phyloP scores from a whole-genome alignment of 1,140 invertebrate species.

The Procambarus virginalis region DNA sequence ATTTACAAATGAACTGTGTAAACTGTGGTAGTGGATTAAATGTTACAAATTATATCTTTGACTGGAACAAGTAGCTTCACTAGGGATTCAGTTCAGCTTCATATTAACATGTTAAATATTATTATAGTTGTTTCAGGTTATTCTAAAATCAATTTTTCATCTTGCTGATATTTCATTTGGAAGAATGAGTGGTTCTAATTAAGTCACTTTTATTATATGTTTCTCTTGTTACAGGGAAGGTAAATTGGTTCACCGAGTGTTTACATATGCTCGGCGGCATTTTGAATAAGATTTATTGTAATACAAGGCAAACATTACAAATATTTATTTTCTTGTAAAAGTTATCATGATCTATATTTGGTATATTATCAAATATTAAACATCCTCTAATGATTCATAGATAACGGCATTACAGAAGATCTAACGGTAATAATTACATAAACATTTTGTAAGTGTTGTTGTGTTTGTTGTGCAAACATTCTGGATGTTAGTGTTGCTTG shows the following conservation, averaged over 20 bases:
- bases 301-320: neutral
- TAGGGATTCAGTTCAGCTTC: neutral
- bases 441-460: neutral
- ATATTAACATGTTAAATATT: neutral
- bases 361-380: neutral
- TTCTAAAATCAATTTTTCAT: neutral
- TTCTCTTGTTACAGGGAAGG: neutral
- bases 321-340: neutral
- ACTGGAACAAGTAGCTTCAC: neutral
- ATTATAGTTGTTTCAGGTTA: neutral
- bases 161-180: neutral
- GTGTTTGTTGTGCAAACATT: neutral
- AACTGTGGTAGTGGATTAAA: neutral
- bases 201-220: neutral
- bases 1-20: neutral
- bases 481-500: neutral
- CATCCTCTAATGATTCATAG: neutral
- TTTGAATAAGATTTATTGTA: neutral
- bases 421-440: too few relatives aligned
- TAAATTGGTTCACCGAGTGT: too few relatives aligned
- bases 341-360: neutral
- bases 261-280: neutral
- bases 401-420: neutral
- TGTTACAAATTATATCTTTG: neutral
- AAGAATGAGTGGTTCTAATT: neutral